Conservation (phyloP, 2,888 invertebrate species). For the Halictus quadricinctus region DNA sequence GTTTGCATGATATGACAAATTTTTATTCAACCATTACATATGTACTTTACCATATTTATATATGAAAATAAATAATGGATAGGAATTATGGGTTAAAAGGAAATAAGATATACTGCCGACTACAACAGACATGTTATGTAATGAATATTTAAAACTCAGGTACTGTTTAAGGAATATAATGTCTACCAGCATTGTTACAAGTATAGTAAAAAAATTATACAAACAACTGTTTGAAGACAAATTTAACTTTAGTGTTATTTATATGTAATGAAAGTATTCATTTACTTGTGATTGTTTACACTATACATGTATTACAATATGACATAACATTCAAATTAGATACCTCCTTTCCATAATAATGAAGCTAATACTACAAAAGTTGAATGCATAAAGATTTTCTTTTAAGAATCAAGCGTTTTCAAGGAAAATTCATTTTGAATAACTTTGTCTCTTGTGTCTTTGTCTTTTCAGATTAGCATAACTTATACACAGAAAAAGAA, state of each 20-base stretch:
- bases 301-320: neutral
- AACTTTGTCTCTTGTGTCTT: too few relatives aligned
- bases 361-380: neutral
- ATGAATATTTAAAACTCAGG: slow-evolving; percentile 68
- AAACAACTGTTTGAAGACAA: neutral
- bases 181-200: neutral
- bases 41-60: neutral
- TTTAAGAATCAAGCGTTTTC: neutral
- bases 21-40: neutral
- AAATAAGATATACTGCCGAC: slow-evolving; percentile 78
- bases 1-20: neutral
- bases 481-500: neutral
- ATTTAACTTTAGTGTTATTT: neutral
- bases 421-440: neutral
- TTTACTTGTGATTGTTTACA: too few relatives aligned
- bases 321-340: neutral
- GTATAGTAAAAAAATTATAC: neutral
- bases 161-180: slow-evolving; percentile 43
- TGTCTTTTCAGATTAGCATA: too few relatives aligned
- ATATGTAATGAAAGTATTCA: too few relatives aligned
- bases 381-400: neutral
- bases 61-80: slow-evolving; percentile 49
- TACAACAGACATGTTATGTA: slow-evolving; percentile 75
- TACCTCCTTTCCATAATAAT: neutral
- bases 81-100: slow-evolving; percentile 65